Evolutionary conservation across 2,797 vertebrate species (phyloP), one percentile per base, ranked within the genome.

Genomic region (Pangasius sanitwongsei): DNA sequence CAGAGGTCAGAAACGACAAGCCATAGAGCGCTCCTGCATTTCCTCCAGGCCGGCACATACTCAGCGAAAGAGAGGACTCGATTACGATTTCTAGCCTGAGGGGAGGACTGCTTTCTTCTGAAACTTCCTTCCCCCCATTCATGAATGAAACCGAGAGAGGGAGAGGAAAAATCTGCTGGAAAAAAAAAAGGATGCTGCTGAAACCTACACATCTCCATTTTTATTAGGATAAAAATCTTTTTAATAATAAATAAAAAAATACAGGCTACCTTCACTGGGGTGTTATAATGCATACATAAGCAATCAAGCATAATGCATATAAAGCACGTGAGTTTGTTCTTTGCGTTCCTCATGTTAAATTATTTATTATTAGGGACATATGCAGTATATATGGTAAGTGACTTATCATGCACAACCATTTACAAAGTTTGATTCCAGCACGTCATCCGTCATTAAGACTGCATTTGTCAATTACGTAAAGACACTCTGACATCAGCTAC

Each of bases 31-130:
- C 20, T 6, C 15, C 69, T 86, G 78, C 82, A 85, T 89, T 90
- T 87, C 85, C 65, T 84, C 53, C 18, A 13, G 53, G 50, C 87
- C 81, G 61, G 77, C 86, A 59, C 70, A 75, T 83, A 83, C 86
- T 87, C 72, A 87, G 70, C 31, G 2, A 44, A 48, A 87, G 16
- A 31, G 77, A 90, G 82, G 90, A 83, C 50, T 92, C 90, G 87
- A 91, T 91, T 89, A 89, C 74, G 16, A 88, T 88, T 87, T 59
- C 83, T 57, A 83, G 89, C 91, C 88, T 88, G 80, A 75, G 84
- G 91, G 87, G 25, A 72, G 83, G 48, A 88, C 61, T 59, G 55
- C 34, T 84, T 89, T 69, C 86, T 87, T 91, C 89, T 89, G 86
- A 91, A 85, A 85, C 57, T 85, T 59, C 85, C 88, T 61, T 85